Base-by-base conservation (phyloP, 2,113 vertebrate species). In the Corvus cornix region DNA sequence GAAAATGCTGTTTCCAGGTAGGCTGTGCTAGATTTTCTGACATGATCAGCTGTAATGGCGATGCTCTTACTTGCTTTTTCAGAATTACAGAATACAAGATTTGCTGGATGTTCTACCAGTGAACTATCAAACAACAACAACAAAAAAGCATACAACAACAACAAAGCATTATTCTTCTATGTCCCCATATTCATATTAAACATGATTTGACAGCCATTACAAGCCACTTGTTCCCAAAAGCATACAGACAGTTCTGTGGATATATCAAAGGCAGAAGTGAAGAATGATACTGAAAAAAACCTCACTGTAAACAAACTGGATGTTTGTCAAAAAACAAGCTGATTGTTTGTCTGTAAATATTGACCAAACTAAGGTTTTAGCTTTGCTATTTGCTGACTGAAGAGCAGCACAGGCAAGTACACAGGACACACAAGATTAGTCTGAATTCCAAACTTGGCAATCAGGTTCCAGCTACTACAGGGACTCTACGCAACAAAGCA, bases 251-350 rank as follows among this genome's bases (percentile, higher is more conserved):
- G 46, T 68, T 89, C 63, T 43, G 78, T 51, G 66, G 83, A 82
- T 89, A 87, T 39, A 81, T 82, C 75, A 87, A 96, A 93, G 2
- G 84, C 49, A 84, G 39, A 66, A 87, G 30, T 37, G 59, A 91
- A 84, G 75, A 94, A 92, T 1, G 6, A 86, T 76, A 94, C 78
- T 83, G 66, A 87, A 90, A 93, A 90, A 92, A 66, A 1, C 2
- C 69, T 80, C 63, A 80, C 13, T 77, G 70, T 33, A 94, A 96
- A 95, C 90, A 95, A 67, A 80, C 39, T 49, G 48, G 48, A 64
- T 96, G 85, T 96, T 97, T 94, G 95, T 92, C 69, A 89, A 78
- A 97, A 96, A 96, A 86, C 90, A 96, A 63, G 63, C 67, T 52
- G 60, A 91, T 79, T 95, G 55, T 93, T 96, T 94, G 87, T 64